Evolutionary conservation across 92 coral and sea anemone species (phyloP).

Genomic region (Phymanthus crucifer): DNA sequence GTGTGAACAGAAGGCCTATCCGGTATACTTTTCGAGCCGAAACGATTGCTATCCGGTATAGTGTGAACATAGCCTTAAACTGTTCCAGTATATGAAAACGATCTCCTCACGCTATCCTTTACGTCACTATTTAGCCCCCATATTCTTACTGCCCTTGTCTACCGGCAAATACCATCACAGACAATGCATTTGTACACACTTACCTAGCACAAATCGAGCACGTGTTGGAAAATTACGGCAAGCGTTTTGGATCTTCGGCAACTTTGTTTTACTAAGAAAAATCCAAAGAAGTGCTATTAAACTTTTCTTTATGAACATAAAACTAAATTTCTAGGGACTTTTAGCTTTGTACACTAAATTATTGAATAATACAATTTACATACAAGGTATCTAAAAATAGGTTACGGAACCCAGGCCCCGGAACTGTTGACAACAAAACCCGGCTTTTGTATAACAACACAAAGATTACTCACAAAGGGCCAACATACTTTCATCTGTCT

Average conservation of each 20-base stretch:
- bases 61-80: background rate
- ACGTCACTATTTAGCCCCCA: background rate
- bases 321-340: background rate
- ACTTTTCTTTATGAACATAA: background rate
- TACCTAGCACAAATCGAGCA: background rate
- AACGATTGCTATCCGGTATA: background rate
- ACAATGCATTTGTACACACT: background rate
- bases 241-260: background rate
- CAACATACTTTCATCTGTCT: background rate
- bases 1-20: too few relatives aligned
- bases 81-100: background rate
- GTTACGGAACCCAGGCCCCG: slow-evolving; percentile 20
- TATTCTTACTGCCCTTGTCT: background rate
- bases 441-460: slow-evolving; percentile 32
- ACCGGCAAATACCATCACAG: slow-evolving; percentile 7
- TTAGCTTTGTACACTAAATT: too few relatives aligned
- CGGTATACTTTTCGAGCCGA: too few relatives aligned
- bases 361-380: too few relatives aligned
- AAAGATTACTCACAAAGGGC: slow-evolving; percentile 11
- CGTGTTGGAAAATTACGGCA: slow-evolving; percentile 1
- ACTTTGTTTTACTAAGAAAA: background rate
- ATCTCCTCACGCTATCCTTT: background rate
- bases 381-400: too few relatives aligned
- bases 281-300: background rate
- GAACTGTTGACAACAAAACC: slow-evolving; percentile 23